Evolutionary conservation across 1,140 invertebrate genomes (phyloP), one percentile per base, ranked within the genome.

Genomic region (Trichonephila clavata): DNA sequence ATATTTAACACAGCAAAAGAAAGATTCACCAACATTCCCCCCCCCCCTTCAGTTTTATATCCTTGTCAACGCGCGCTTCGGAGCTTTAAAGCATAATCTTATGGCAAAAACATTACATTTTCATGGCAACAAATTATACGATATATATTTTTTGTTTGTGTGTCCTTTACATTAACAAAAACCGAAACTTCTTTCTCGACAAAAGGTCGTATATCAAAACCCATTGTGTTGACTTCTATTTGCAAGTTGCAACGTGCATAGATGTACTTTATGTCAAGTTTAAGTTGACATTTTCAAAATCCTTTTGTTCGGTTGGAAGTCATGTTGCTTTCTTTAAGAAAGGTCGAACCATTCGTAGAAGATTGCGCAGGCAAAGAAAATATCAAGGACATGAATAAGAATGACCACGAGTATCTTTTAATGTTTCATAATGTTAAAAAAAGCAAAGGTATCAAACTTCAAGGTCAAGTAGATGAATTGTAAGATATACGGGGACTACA

Each of bases 301-400:
- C 81, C 50, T 24, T 83, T 83, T 50, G 39, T 59, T 83, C 43
- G 43, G 21, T 50, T 57, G 39, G 81, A 27, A 21, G 81, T 57
- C 81, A 24, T 57, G 50, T 83, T 59, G 50, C 43, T 50, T 43
- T 81, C 18, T 27, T 39, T 20, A 21, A 20, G 43, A 83, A 83
- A 83, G 81, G 81, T 83, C 81, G 81, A 59, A 83, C 32, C 27
- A 39, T 32, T 32, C 32, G 18, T 16, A 16, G 32, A 27, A 32
- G 32, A 77, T 39, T 77, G 32, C 27, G 32, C 32, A 71, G 80
- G 10, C n/a, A 18, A 57, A 57, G 81, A 57, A 83, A 50, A 21
- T 57, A 83, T 27, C 81, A 83, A 83, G 81, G 81, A 57, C 81
- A 27, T 83, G 50, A 59, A 27, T 59, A 83, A 83, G 81, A 83